Evolutionary conservation across 1,140 invertebrate genomes (phyloP).

Genomic region (Theocolax elegans): DNA sequence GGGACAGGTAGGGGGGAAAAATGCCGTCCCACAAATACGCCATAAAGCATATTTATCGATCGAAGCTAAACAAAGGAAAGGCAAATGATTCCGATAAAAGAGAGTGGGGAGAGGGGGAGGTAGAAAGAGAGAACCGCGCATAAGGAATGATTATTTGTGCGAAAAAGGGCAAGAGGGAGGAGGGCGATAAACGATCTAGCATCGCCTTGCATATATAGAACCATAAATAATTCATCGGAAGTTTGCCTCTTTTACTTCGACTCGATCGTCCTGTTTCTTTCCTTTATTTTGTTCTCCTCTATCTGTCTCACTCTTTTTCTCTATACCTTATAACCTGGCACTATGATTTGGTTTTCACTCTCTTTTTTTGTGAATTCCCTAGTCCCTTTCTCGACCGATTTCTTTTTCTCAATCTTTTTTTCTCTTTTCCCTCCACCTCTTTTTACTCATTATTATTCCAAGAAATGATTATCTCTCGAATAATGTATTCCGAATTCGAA

Average conservation of each 20-base stretch:
- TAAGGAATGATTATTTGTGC: constrained; percentile 29
- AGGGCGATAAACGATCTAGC: constrained; percentile 24
- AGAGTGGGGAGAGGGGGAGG: neutral
- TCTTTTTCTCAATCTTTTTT: neutral
- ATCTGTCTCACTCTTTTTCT: neutral
- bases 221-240: constrained; percentile 29
- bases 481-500: constrained; percentile 9
- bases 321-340: neutral
- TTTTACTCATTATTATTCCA: neutral
- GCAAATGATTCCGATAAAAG: constrained; percentile 24
- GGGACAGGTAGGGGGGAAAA: neutral
- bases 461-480: constrained; percentile 8
- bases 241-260: constrained; percentile 1
- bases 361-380: neutral
- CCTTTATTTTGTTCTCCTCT: neutral
- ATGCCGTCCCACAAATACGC: neutral
- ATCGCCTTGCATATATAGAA: constrained; percentile 7
- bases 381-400: neutral
- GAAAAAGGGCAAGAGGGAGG: neutral
- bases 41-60: constrained; percentile 17
- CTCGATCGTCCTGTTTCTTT: neutral
- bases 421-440: neutral
- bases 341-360: neutral
- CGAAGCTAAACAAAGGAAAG: neutral
- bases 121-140: neutral